These are phyloP conservation scores for Agriopis marginaria DNA, from an alignment of 2,888 invertebrate species.

Conservation along the genomic window DNA sequence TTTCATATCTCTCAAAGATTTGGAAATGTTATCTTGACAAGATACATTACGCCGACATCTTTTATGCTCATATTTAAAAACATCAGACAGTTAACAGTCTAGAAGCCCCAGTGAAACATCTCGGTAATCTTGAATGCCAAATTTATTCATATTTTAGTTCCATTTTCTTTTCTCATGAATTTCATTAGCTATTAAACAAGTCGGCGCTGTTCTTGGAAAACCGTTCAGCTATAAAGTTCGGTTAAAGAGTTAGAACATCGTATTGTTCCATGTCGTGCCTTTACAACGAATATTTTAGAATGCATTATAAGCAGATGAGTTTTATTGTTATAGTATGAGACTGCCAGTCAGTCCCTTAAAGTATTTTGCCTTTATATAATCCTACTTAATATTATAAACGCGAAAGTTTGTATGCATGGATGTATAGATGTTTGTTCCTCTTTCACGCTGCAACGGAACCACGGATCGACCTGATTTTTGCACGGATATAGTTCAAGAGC, in stretches of 20 bases:
- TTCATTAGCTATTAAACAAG: conserved; percentile 41
- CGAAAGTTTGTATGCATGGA: too few species aligned
- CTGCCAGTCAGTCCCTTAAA: too few species aligned
- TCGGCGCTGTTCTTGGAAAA: conserved; percentile 26
- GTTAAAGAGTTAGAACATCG: conserved; percentile 22
- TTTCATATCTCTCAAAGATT: conserved; percentile 28
- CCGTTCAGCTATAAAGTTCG: conserved; percentile 23
- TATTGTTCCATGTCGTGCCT: conserved; percentile 12
- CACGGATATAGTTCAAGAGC: too few species aligned
- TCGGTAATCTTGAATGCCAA: conserved; percentile 33
- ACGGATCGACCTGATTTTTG: too few species aligned
- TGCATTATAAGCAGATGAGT: background rate
- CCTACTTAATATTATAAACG: too few species aligned
- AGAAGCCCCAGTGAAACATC: conserved; percentile 19
- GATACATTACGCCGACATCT: conserved; percentile 25
- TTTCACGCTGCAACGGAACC: too few species aligned
- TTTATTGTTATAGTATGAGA: too few species aligned
- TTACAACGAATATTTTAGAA: conserved; percentile 3
- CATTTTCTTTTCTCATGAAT: conserved; percentile 43
- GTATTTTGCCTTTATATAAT: too few species aligned
- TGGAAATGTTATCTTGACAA: conserved; percentile 22
- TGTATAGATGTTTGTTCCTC: too few species aligned
- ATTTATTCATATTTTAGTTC: conserved; percentile 37
- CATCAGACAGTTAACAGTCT: conserved; percentile 34
- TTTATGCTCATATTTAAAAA: conserved; percentile 25